These are phyloP conservation scores for Campoplex nolae DNA, from an alignment of 2,888 invertebrate genomes.

Conservation along the genomic window DNA sequence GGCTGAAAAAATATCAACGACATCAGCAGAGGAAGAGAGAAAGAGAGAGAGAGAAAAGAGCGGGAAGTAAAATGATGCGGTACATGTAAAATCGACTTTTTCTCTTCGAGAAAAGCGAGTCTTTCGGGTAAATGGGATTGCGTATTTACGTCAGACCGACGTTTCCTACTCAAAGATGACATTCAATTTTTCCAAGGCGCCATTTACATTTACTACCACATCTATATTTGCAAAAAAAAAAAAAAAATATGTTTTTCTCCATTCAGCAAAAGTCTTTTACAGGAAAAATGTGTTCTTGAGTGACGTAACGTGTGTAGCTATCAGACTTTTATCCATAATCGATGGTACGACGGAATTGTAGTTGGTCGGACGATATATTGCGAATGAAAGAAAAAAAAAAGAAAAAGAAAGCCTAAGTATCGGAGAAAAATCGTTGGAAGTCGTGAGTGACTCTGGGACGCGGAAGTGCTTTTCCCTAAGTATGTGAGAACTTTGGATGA, in stretches of 20 bases:
- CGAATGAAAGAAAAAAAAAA: not conserved
- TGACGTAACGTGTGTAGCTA: not conserved
- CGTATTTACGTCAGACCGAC: constrained; percentile 12
- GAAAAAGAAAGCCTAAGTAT: not conserved
- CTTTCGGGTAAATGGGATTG: constrained; percentile 17
- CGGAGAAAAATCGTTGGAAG: constrained; percentile 16
- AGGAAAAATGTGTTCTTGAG: constrained; percentile 23
- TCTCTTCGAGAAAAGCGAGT: not conserved
- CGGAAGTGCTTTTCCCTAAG: constrained; percentile 1
- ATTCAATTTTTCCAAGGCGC: constrained; percentile 20
- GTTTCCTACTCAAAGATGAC: constrained; percentile 28
- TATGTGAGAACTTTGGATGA: constrained; percentile 27
- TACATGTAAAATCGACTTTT: constrained; percentile 21
- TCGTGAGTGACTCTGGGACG: constrained; percentile 25
- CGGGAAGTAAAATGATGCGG: not conserved
- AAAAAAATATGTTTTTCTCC: constrained; percentile 15
- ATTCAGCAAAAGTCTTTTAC: constrained; percentile 17
- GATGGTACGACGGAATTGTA: constrained; percentile 28
- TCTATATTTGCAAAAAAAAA: not conserved
- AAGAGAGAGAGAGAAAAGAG: no score
- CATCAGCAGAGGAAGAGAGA: not conserved
- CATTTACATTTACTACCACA: constrained; percentile 13
- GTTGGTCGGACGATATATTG: constrained; percentile 5
- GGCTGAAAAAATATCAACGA: not conserved
- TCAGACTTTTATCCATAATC: constrained; percentile 34